A percentile compares a stretch with the other conserved stretches of the same genome.
Conservation (phyloP, 2,797 vertebrate genomes). For the Alfaro cultratus region DNA sequence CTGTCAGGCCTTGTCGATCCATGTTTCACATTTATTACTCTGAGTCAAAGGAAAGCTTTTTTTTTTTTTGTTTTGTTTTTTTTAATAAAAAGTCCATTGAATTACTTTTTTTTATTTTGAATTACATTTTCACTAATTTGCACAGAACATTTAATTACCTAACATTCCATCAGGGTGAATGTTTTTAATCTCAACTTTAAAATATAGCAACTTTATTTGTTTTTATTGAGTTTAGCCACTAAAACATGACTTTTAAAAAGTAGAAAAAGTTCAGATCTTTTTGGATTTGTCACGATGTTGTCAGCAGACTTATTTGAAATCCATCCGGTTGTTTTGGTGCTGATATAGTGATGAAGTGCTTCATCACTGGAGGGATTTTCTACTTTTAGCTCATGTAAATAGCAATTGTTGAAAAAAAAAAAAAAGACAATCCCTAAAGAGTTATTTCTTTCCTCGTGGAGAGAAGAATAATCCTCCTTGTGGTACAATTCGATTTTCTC, state of each 20-base stretch:
- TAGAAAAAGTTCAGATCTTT: constrained; percentile 39
- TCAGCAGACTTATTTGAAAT: constrained; percentile 50
- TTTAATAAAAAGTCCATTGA: background rate
- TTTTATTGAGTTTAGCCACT: background rate
- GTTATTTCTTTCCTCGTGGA: constrained; percentile 48
- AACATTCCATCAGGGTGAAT: background rate
- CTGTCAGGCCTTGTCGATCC: constrained; percentile 17
- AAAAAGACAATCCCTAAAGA: constrained; percentile 27
- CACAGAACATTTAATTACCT: background rate
- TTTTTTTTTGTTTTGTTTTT: background rate
- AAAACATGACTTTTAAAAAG: constrained; percentile 5
- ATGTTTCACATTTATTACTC: constrained; percentile 33
- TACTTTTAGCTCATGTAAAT: constrained; percentile 66
- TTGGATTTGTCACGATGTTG: constrained; percentile 39
- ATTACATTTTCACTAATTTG: background rate
- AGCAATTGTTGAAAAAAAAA: constrained; percentile 52
- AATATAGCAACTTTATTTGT: background rate
- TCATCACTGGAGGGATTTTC: constrained; percentile 79
- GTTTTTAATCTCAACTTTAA: background rate
- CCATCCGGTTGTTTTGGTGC: constrained; percentile 69
- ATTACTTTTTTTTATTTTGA: background rate
- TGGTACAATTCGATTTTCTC: constrained; percentile 74
- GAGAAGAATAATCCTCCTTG: constrained; percentile 68
- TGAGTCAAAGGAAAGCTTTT: background rate
- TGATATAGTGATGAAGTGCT: constrained; percentile 74